Evolutionary conservation across 2,113 vertebrate genomes (phyloP).

Genomic region (Cinclus mexicanus): DNA sequence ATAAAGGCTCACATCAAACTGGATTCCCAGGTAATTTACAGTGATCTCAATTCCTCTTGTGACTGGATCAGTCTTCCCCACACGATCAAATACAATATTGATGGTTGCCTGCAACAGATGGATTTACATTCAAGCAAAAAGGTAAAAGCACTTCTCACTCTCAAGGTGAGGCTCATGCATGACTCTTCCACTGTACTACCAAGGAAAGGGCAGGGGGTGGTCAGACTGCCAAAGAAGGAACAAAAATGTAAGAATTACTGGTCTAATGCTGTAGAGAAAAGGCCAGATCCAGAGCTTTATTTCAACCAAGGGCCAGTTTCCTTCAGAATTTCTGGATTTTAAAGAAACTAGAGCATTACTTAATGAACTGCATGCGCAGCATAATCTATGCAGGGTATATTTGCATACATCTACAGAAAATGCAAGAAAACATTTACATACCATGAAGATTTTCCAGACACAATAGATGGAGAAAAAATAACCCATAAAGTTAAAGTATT

Average conservation of each 20-base stretch:
- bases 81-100: slow-evolving; percentile 97
- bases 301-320: neutral
- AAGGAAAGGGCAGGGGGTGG: neutral
- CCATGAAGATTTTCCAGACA: slow-evolving; percentile 99
- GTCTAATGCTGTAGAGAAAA: neutral
- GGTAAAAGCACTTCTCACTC: neutral
- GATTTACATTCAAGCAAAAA: neutral
- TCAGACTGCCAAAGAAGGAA: neutral
- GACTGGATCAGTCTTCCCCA: slow-evolving; percentile 97
- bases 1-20: slow-evolving; percentile 90
- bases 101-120: slow-evolving; percentile 87
- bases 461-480: slow-evolving; percentile 99
- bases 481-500: slow-evolving; percentile 97
- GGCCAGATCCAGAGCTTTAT: neutral
- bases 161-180: neutral
- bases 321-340: neutral
- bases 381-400: neutral
- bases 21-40: slow-evolving; percentile 98
- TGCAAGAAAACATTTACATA: slow-evolving; percentile 64
- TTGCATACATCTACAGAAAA: neutral
- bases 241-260: neutral
- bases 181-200: neutral
- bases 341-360: neutral
- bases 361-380: neutral
- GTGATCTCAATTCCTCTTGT: slow-evolving; percentile 99